A percentile compares a stretch with the other conserved stretches of the same genome.
phyloP scores from a whole-genome alignment of 2,113 vertebrate genomes.

The Andinoacara biseriatus region DNA sequence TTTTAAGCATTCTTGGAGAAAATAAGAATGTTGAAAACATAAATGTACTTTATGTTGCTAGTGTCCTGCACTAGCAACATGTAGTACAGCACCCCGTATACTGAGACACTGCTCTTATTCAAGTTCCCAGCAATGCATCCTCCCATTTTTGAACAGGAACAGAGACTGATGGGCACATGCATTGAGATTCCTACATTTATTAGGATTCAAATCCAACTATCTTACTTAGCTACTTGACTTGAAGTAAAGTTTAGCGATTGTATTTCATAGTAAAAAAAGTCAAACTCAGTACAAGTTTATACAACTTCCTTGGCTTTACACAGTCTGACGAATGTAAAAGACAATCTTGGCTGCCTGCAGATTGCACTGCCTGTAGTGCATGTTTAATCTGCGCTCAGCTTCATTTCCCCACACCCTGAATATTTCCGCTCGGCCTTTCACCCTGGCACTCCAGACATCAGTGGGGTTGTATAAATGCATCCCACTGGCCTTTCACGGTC shows the following conservation, averaged over 20 bases:
- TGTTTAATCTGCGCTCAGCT: slow-evolving; percentile 12
- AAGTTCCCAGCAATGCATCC: neutral
- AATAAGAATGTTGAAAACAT: neutral
- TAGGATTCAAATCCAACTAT: neutral
- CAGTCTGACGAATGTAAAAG: neutral
- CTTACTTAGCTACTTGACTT: neutral
- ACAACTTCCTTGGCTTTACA: neutral
- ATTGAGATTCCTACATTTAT: neutral
- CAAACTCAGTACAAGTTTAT: neutral
- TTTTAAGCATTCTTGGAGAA: neutral
- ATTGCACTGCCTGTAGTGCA: slow-evolving; percentile 4
- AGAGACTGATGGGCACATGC: neutral
- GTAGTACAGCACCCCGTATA: rapidly evolving
- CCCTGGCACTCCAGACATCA: slow-evolving; percentile 42
- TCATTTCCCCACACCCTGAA: slow-evolving; percentile 44
- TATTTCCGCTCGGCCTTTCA: slow-evolving; percentile 49
- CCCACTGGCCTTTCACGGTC: slow-evolving; percentile 29
- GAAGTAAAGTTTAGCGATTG: neutral
- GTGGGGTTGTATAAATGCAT: slow-evolving; percentile 48
- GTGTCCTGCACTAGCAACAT: neutral
- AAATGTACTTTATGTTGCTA: neutral
- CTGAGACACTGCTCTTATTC: neutral
- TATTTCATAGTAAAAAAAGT: neutral
- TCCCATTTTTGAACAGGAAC: neutral
- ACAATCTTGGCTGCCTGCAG: neutral